phyloP scores from a whole-genome alignment of 2,113 vertebrate species.

The Cephalopholis sonnerati region DNA sequence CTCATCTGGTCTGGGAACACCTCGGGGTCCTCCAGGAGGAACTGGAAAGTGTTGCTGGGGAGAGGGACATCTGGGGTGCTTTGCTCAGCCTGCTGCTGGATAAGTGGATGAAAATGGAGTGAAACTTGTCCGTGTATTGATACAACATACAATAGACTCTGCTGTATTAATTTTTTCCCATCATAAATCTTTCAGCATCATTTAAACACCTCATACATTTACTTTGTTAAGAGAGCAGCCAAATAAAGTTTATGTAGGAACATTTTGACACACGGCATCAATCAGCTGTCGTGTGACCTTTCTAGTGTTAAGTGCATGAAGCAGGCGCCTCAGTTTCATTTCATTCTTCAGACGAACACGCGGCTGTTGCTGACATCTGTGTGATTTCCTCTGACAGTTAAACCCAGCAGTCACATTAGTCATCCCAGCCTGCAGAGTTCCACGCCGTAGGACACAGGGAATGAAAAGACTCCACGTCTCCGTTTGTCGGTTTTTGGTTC shows the following conservation, averaged over 20 bases:
- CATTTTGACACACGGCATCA: not conserved
- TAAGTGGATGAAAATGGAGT: too few relatives aligned
- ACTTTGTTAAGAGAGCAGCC: too few relatives aligned
- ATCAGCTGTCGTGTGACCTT: not conserved
- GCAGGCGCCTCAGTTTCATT: slow-evolving; percentile 17
- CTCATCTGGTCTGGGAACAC: too few relatives aligned
- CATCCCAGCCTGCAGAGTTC: slow-evolving; percentile 24
- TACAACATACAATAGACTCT: too few relatives aligned
- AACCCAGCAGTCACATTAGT: slow-evolving; percentile 20
- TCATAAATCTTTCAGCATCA: not conserved
- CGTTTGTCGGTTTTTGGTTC: not conserved
- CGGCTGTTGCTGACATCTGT: not conserved
- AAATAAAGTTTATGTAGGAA: not conserved
- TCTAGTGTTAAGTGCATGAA: not conserved
- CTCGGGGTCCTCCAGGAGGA: too few relatives aligned
- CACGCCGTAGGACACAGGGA: not conserved
- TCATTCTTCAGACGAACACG: slow-evolving; percentile 8
- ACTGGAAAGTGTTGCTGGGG: too few relatives aligned
- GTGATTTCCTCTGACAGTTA: slow-evolving; percentile 37
- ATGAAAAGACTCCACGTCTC: not conserved
- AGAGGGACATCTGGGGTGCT: too few relatives aligned
- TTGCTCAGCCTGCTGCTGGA: too few relatives aligned
- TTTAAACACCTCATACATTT: too few relatives aligned
- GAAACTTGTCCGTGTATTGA: too few relatives aligned
- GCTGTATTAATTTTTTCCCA: too few relatives aligned